Evolutionary conservation across 2,888 invertebrate genomes (phyloP).

Genomic region (Ectobius pallidus): DNA sequence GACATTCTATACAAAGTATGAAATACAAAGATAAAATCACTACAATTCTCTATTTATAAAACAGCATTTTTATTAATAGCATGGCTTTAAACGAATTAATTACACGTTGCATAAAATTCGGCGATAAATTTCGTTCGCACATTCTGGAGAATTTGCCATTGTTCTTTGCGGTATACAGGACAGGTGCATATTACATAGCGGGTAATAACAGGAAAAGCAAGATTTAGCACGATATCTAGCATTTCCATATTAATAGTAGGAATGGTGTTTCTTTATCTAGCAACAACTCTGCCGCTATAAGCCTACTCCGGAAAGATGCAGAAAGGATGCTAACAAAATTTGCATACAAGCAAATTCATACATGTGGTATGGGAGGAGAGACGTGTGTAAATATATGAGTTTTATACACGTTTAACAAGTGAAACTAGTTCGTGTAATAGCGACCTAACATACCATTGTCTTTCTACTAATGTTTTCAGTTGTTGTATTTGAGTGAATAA

Average conservation of each 20-base stretch:
- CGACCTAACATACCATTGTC: background rate
- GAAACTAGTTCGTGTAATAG: background rate
- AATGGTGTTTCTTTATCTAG: too few species aligned
- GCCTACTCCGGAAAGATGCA: conserved; percentile 26
- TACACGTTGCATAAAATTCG: too few species aligned
- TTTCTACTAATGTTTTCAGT: too few species aligned
- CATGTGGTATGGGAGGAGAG: background rate
- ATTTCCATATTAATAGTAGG: too few species aligned
- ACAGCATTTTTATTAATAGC: too few species aligned
- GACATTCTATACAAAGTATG: too few species aligned
- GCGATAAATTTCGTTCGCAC: too few species aligned
- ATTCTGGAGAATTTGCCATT: too few species aligned
- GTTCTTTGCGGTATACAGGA: background rate
- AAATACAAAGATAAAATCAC: too few species aligned
- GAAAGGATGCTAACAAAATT: conserved; percentile 26
- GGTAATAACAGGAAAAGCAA: background rate
- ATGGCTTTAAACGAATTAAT: too few species aligned
- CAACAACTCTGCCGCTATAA: background rate
- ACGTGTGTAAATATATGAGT: conserved; percentile 8
- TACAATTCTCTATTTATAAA: too few species aligned
- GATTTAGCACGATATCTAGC: background rate
- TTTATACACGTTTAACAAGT: conserved; percentile 6
- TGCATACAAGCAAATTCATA: conserved; percentile 26
- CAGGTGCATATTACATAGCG: background rate
- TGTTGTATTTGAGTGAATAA: too few species aligned